These are phyloP conservation scores for Brachyhypopomus gauderio DNA, from an alignment of 2,113 vertebrate genomes.

Conservation along the genomic window DNA sequence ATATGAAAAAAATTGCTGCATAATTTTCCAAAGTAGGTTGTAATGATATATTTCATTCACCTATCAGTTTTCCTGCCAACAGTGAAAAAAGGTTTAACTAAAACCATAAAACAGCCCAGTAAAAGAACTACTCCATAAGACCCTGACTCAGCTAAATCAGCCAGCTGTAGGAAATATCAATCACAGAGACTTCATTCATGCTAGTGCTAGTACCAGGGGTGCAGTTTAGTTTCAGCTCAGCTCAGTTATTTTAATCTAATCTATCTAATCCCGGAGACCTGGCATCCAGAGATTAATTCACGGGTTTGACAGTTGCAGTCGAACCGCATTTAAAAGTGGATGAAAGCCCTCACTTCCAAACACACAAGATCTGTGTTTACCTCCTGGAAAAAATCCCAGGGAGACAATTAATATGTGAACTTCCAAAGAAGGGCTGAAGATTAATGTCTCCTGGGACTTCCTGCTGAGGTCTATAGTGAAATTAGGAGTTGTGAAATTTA, in stretches of 20 bases:
- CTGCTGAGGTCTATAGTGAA: background rate
- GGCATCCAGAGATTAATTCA: background rate
- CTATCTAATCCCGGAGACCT: background rate
- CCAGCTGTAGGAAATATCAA: too few species aligned
- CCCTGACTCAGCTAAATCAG: too few species aligned
- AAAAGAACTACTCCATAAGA: too few species aligned
- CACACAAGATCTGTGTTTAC: constrained; percentile 34
- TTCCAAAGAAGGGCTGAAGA: background rate
- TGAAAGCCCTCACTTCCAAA: constrained; percentile 4
- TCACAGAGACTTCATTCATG: too few species aligned
- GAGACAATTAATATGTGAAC: background rate
- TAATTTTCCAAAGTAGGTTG: too few species aligned
- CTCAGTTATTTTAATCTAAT: background rate
- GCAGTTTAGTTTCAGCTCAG: background rate
- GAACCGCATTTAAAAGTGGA: background rate
- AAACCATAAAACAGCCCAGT: too few species aligned
- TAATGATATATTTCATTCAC: too few species aligned
- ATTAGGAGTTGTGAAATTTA: background rate
- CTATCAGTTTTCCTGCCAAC: too few species aligned
- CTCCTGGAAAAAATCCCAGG: background rate
- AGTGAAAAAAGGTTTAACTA: too few species aligned
- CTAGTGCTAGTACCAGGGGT: too few species aligned
- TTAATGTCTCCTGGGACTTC: background rate
- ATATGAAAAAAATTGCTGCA: too few species aligned
- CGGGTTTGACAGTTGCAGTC: constrained; percentile 27